phyloP scores from a whole-genome alignment of 1,140 invertebrate genomes.

The Penaeus vannamei region DNA sequence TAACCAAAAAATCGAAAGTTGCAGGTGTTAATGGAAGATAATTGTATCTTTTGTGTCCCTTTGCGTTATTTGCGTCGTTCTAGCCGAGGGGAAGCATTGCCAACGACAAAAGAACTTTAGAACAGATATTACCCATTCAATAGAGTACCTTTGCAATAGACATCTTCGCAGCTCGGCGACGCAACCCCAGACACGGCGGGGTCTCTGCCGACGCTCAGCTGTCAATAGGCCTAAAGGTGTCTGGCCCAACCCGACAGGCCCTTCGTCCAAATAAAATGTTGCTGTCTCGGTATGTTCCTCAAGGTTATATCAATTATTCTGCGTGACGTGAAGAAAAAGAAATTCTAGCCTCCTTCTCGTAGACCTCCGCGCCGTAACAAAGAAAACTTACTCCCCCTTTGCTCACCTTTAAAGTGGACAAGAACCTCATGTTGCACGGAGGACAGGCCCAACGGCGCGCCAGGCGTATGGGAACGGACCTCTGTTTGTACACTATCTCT shows the following conservation, averaged over 20 bases:
- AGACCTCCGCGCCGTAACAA: neutral
- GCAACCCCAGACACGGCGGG: conserved; percentile 47
- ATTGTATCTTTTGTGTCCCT: no score
- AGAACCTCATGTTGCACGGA: no score
- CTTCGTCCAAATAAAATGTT: neutral
- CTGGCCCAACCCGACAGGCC: conserved; percentile 32
- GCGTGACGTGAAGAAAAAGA: conserved; percentile 6
- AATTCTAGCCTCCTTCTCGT: conserved; percentile 3
- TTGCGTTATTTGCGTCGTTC: no score
- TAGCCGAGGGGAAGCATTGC: neutral
- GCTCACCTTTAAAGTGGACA: no score
- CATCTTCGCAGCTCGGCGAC: conserved; percentile 38
- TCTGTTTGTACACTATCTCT: no score
- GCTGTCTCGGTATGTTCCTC: conserved; percentile 33
- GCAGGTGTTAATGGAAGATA: no score
- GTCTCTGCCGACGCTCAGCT: conserved; percentile 51
- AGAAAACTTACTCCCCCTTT: neutral
- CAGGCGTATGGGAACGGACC: no score
- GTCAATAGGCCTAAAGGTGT: conserved; percentile 57
- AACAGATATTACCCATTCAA: neutral
- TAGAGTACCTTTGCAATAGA: conserved; percentile 6
- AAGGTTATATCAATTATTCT: conserved; percentile 14
- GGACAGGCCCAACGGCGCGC: no score
- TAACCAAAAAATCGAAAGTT: no score
- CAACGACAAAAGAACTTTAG: neutral